Conservation (phyloP, 2,113 vertebrate species). For the Strigops habroptila region DNA sequence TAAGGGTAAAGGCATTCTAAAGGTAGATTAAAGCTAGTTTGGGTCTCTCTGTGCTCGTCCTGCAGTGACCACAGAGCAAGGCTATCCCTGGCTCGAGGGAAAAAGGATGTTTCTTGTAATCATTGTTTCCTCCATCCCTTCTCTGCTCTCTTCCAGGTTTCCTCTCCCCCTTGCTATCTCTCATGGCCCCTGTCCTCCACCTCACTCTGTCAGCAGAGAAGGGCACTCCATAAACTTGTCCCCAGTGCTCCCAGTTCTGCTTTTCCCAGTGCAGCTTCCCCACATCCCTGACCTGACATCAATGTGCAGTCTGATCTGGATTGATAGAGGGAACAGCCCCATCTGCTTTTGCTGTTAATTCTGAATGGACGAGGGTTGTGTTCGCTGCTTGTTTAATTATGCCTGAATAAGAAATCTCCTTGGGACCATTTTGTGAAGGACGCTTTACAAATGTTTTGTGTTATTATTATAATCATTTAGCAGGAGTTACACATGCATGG, state of each 20-base stretch:
- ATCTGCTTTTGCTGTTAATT: background rate
- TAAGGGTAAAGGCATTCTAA: background rate
- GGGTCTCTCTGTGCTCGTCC: background rate
- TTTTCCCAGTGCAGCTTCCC: background rate
- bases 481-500: background rate
- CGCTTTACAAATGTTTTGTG: constrained; percentile 18
- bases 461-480: background rate
- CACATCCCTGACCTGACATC: background rate
- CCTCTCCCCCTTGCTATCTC: background rate
- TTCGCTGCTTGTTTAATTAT: background rate
- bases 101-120: background rate
- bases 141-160: background rate
- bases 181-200: background rate
- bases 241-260: fast-evolving
- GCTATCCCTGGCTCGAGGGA: background rate
- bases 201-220: background rate
- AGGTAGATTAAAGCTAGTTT: background rate
- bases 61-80: background rate
- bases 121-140: background rate
- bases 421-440: background rate
- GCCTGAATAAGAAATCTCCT: background rate
- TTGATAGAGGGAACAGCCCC: background rate
- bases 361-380: background rate
- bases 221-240: background rate
- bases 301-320: fast-evolving